These are phyloP conservation scores for Holothuria leucospilota DNA, from an alignment of 53 echinoderm and acorn worm species.

Conservation along the genomic window DNA sequence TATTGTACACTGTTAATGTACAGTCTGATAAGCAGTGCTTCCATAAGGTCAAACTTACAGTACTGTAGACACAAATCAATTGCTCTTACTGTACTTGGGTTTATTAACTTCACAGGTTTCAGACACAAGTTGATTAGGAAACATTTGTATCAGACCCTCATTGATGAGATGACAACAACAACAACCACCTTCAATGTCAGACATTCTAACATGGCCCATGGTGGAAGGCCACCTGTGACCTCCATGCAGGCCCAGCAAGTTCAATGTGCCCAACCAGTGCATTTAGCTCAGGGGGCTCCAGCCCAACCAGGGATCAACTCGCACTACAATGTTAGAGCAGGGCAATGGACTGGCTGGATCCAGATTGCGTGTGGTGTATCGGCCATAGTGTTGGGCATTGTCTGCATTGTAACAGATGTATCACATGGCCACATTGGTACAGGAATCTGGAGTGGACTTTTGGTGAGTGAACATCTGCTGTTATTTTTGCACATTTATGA, in stretches of 20 bases:
- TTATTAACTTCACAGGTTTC: too few relatives aligned
- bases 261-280: not conserved
- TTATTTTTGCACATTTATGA: too few relatives aligned
- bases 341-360: constrained; percentile 18
- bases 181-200: too few relatives aligned
- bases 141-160: too few relatives aligned
- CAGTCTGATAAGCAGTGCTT: too few relatives aligned
- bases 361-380: not conserved
- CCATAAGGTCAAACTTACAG: too few relatives aligned
- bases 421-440: constrained; percentile 6
- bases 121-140: too few relatives aligned
- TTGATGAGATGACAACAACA: too few relatives aligned
- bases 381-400: not conserved
- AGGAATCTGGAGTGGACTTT: constrained; percentile 31
- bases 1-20: too few relatives aligned
- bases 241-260: not conserved
- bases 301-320: not conserved
- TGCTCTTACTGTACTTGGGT: too few relatives aligned
- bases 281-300: not conserved
- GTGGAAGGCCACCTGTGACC: not conserved
- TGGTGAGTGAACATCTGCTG: not conserved
- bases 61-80: too few relatives aligned
- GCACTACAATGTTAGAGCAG: constrained; percentile 6
- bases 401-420: not conserved
- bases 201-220: not conserved